Base-by-base conservation (phyloP, 2,113 vertebrate species). In the Chionis minor region DNA sequence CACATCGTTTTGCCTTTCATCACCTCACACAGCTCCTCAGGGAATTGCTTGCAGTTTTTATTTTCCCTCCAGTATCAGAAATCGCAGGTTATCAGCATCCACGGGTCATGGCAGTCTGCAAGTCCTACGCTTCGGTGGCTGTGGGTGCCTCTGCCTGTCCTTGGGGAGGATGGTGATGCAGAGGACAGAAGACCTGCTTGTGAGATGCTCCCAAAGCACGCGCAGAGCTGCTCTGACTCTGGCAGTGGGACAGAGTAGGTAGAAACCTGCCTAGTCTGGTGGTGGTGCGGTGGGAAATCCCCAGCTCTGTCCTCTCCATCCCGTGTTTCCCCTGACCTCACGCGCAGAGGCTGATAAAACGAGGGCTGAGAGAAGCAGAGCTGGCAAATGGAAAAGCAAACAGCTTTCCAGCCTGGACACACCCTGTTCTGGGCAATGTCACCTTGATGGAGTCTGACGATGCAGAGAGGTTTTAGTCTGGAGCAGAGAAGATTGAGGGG, bases 311-410 rank as follows among this genome's bases (percentile, higher is more conserved):
- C 35, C 47, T 73, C 81, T 71, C 65, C 67, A 32, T 81, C 69
- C 81, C 4, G 0, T 35, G 26, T 33, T 70, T 79, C 79, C 19
- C 89, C 10, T 38, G 20, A 42, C 56, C 55, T 86, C 38, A 15
- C 38, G 33, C 38, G 1, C 23, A 45, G 52, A 33, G 20, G 73
- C 70, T 73, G 94, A 81, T 86, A 92, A 81, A 81, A 52, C 4
- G 21, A 65, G 69, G 33, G 35, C 45, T 12, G 81, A 61, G 47
- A 45, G 71, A 61, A 77, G 45, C 40, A 40, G 63, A 62, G 75
- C 90, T 45, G 61, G 67, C n/a, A 40, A 73, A 67, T 42, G 91
- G 91, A 93, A 96, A 97, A 94, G 75, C 91, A 95, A 96, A 93
- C 79, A 94, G 21, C 66, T 86, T 77, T 79, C 83, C 70, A 80